phyloP scores from a whole-genome alignment of 2,113 vertebrate genomes.

The Sceloporus undulatus region DNA sequence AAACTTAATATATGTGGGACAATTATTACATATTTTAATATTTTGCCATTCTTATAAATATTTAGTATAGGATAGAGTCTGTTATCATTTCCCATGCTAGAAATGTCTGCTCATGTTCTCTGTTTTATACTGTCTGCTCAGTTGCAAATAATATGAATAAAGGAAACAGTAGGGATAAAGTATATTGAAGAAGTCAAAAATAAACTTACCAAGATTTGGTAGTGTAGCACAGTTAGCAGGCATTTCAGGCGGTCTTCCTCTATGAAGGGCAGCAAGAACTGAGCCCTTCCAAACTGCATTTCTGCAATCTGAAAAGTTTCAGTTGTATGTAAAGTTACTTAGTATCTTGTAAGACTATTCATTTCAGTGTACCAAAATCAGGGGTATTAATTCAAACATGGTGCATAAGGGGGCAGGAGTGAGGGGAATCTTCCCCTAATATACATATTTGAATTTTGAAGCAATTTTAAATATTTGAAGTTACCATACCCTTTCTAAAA shows the following conservation, averaged over 20 bases:
- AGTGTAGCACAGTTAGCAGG: slow-evolving; percentile 86
- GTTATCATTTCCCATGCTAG: neutral
- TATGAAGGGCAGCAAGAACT: slow-evolving; percentile 94
- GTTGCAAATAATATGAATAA: neutral
- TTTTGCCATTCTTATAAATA: neutral
- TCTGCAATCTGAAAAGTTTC: slow-evolving; percentile 86
- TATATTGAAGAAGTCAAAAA: neutral
- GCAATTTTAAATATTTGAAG: neutral
- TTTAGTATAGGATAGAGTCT: neutral
- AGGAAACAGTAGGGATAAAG: neutral
- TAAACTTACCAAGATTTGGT: slow-evolving; percentile 85
- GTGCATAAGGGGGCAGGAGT: no score
- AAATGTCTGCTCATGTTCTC: neutral
- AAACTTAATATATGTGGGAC: neutral
- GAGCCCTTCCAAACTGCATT: slow-evolving; percentile 87
- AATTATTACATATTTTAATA: neutral
- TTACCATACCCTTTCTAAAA: neutral
- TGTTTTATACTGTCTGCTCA: neutral
- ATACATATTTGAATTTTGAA: neutral
- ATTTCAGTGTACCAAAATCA: neutral
- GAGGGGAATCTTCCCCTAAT: neutral
- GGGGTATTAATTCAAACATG: neutral
- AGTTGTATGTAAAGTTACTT: slow-evolving; percentile 49
- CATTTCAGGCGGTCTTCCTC: slow-evolving; percentile 96
- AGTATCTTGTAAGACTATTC: neutral